phyloP scores from a whole-genome alignment of 2,113 vertebrate species.

The Ursus arctos region DNA sequence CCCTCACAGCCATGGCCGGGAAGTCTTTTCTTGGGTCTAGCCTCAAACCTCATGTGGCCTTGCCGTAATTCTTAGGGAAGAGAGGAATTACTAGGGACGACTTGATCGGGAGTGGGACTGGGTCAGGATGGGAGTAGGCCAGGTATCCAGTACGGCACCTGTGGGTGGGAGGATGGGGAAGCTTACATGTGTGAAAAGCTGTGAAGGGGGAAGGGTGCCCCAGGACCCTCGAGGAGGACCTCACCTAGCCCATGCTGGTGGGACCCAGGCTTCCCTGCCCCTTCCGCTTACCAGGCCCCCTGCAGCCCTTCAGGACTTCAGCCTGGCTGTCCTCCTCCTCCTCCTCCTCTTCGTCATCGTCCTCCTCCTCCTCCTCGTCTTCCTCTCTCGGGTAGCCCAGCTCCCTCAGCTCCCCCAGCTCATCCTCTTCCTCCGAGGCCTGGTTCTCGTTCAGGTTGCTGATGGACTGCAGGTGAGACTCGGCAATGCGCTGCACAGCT shows the following conservation, averaged over 20 bases:
- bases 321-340: conserved; percentile 82
- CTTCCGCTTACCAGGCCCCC: conserved; percentile 67
- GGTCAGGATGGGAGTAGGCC: not conserved
- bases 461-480: conserved; percentile 92
- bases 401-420: conserved; percentile 81
- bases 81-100: not conserved
- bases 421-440: conserved; percentile 89
- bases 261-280: not conserved
- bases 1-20: not conserved
- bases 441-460: conserved; percentile 90
- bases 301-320: conserved; percentile 73
- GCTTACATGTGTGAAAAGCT: not conserved
- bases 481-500: conserved; percentile 95
- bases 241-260: not conserved
- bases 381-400: conserved; percentile 86
- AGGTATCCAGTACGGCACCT: not conserved
- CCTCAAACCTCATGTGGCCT: not conserved
- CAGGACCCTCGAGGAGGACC: not conserved
- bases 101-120: not conserved
- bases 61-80: conserved; percentile 20
- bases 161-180: not conserved
- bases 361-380: conserved; percentile 87
- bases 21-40: conserved; percentile 44
- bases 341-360: conserved; percentile 74
- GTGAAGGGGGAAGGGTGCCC: not conserved